A percentile compares a stretch with the other conserved stretches of the same genome.
Evolutionary conservation across 1,140 invertebrate species (phyloP).

Genomic region (Neodiprion lecontei): DNA sequence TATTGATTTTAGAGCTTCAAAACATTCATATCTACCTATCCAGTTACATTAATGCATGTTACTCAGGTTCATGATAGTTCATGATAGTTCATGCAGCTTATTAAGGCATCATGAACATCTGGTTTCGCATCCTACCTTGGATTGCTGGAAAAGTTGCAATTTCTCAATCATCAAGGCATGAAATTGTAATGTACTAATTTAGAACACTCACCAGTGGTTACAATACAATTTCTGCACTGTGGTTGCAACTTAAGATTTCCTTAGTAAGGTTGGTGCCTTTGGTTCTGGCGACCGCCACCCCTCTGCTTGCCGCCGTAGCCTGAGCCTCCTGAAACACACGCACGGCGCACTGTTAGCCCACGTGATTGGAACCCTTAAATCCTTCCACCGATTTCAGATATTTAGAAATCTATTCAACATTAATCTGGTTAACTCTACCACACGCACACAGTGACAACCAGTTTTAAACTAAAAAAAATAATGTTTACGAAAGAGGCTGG

Average conservation of each 20-base stretch:
- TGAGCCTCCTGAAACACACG: constrained; percentile 66
- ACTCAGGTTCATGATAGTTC: too few species aligned
- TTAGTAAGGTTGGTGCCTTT: constrained; percentile 82
- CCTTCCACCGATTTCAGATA: constrained; percentile 40
- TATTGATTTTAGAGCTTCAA: too few species aligned
- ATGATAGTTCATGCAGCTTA: too few species aligned
- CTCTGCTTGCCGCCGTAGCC: constrained; percentile 67
- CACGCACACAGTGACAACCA: constrained; percentile 34
- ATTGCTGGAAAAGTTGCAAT: too few species aligned
- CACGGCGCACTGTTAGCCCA: constrained; percentile 65
- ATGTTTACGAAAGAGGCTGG: constrained; percentile 14
- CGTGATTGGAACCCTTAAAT: constrained; percentile 66
- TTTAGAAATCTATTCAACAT: constrained; percentile 12
- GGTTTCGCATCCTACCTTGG: too few species aligned
- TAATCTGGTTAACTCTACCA: constrained; percentile 36
- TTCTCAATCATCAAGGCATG: background rate
- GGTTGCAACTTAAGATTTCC: constrained; percentile 54
- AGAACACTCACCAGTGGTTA: constrained; percentile 59
- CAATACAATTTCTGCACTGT: constrained; percentile 56
- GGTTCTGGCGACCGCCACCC: constrained; percentile 73
- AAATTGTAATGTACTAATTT: constrained; percentile 20
- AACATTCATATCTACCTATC: too few species aligned
- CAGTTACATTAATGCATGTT: too few species aligned
- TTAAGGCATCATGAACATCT: too few species aligned
- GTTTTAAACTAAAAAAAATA: constrained; percentile 21